A percentile compares a stretch with the other conserved stretches of the same genome.
Conservation (phyloP, 2,113 vertebrate species). For the Heterotis niloticus region DNA sequence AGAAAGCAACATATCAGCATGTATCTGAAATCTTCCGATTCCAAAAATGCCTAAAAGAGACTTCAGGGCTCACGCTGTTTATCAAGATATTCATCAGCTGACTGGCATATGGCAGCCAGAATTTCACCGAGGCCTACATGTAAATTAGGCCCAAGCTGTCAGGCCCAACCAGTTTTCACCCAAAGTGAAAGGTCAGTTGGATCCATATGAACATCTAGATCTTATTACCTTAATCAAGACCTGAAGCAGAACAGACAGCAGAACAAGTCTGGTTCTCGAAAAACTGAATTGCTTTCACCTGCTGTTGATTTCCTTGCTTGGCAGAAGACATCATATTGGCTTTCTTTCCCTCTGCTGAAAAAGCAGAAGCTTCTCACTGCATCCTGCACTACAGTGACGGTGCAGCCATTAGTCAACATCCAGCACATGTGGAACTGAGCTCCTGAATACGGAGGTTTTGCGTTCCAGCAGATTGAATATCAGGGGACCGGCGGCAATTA, state of each 20-base stretch:
- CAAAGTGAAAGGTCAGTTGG: not conserved
- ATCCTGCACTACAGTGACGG: not conserved
- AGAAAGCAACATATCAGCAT: not conserved
- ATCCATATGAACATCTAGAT: constrained; percentile 17
- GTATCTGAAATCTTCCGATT: not conserved
- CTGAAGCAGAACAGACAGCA: not conserved
- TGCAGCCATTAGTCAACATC: not conserved
- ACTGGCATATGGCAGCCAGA: not conserved
- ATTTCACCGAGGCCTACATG: constrained; percentile 8
- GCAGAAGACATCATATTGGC: not conserved
- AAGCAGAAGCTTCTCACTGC: not conserved
- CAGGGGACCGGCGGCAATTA: not conserved
- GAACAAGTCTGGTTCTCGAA: not conserved
- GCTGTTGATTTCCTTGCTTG: constrained; percentile 1
- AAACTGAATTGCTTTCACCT: not conserved
- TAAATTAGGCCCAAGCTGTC: constrained; percentile 5
- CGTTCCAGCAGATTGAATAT: not conserved
- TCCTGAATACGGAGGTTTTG: not conserved
- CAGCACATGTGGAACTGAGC: not conserved
- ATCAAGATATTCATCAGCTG: not conserved
- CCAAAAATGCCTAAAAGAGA: not conserved
- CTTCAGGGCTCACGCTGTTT: constrained; percentile 14
- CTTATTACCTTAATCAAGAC: constrained; percentile 17
- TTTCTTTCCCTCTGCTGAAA: not conserved
- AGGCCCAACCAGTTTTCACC: constrained; percentile 1